Evolutionary conservation across 2,888 invertebrate species (phyloP), one percentile per base, ranked within the genome.

Genomic region (Eupithecia abbreviata): DNA sequence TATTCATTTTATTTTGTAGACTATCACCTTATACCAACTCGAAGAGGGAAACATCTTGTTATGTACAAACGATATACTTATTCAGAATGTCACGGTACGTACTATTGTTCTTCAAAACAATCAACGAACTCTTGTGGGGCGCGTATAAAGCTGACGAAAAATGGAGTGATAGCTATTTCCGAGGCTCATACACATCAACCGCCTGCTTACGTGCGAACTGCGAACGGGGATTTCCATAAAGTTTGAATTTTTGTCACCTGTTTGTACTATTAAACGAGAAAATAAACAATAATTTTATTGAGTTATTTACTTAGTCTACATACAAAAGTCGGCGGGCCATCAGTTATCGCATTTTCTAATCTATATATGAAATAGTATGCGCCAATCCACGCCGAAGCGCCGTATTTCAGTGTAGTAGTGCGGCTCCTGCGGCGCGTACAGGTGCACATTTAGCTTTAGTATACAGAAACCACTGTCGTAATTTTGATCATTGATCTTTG

Each of bases 21-120:
- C 13, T 83, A 80, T 72, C 71, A 77, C n/a, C 83, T 85, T 55
- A 84, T 87, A 76, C 86, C 85, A 41, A 82, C 83, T 6, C 76
- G 71, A 62, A 82, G 79, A 41, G 88, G 87, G 4, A 86, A 81
- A 66, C 66, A 82, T 18, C 65, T 86, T 5, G 72, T 89, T 7
- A 78, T 87, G 79, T 76, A 87, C 30, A 78, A 83, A 30, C 81
- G 82, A 0, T 88, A 82, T 70, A 88, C 87, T 0, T 89, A 82
- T 72, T 74, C 77, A 41, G 62, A 74, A 45, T 49, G 15, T n/a
- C 47, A 71, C 62, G 77, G 74, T 7, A 74, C 51, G 10, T 77
- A 65, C 65, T 74, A 74, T 41, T 77, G 77, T 65, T 77, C 77
- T 9, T 77, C 77, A 2, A 74, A 69, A 2, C 72, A 69, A 49